Evolutionary conservation across 2,797 vertebrate genomes (phyloP).

Genomic region (Hippopotamyrus pictus): DNA sequence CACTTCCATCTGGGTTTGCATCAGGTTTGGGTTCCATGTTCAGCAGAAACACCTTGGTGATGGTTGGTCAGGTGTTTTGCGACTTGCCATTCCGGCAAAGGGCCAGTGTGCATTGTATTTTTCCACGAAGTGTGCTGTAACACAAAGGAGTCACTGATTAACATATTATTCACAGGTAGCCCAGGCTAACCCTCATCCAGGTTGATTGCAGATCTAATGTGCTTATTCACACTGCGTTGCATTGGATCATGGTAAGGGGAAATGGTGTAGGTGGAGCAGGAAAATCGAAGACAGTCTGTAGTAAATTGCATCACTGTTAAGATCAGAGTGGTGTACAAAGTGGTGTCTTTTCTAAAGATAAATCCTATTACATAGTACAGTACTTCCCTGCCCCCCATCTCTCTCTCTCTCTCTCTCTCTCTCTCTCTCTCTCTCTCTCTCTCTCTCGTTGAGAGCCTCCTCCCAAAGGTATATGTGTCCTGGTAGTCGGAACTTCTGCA

Average conservation of each 20-base stretch:
- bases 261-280: background rate
- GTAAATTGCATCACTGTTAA: background rate
- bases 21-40: background rate
- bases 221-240: background rate
- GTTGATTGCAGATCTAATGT: background rate
- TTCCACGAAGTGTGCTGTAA: background rate
- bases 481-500: background rate
- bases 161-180: background rate
- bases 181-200: background rate
- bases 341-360: background rate
- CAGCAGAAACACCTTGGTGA: background rate
- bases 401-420: background rate
- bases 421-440: background rate
- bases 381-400: background rate
- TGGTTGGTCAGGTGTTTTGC: background rate
- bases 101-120: background rate
- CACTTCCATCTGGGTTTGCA: background rate
- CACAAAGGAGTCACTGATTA: conserved; percentile 12
- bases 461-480: background rate
- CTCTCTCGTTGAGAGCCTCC: background rate
- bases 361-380: background rate
- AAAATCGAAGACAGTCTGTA: conserved; percentile 46
- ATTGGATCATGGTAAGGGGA: background rate
- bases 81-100: background rate
- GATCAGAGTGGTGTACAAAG: background rate